Base-by-base conservation (phyloP, 2,888 invertebrate genomes). In the Agrotis ipsilon region DNA sequence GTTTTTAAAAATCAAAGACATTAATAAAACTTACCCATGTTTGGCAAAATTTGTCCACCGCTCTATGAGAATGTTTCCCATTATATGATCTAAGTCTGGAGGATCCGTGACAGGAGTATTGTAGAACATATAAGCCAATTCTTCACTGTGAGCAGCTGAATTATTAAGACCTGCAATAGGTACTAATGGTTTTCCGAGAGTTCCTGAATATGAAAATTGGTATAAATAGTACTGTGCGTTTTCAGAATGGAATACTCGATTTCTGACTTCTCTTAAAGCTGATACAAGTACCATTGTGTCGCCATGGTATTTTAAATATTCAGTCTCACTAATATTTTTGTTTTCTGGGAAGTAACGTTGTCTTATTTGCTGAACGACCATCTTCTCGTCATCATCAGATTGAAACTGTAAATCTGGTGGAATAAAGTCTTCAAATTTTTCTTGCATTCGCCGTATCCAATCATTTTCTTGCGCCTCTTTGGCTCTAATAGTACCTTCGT, bases 31-130 rank as follows among this genome's bases (percentile, higher is more conserved):
- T 86, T 86, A 95, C 96, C 94, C 93, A 62, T 83, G 87, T 85
- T 91, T 94, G 19, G 94, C 95, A 82, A 96, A 96, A 72, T 92
- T 94, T 0, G 94, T 93, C 95, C 95, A 96, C 21, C 96, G 89
- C 75, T 95, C 94, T 27, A 94, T 83, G 9, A 96, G 83, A 68
- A 94, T 89, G 9, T 94, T 89, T 49, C 88, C 88, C 51, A 96
- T 82, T 4, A 80, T 75, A 9, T 89, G 74, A 75, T 95, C 95
- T 68, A 77, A 83, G 6, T 65, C 68, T 39, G 85, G 58, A 48
- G 84, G 72, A 19, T 70, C 69, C 3, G 72, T 67, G 24, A 83
- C 72, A n/a, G 81, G 59, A 11, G 84, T 48, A 13, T 88, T 85
- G 48, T 91, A 79, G 65, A 96, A 94, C 74, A 96, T 81, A 77